These are phyloP conservation scores for Drosophila nebulosa DNA, from an alignment of 1,140 invertebrate species.

Conservation along the genomic window DNA sequence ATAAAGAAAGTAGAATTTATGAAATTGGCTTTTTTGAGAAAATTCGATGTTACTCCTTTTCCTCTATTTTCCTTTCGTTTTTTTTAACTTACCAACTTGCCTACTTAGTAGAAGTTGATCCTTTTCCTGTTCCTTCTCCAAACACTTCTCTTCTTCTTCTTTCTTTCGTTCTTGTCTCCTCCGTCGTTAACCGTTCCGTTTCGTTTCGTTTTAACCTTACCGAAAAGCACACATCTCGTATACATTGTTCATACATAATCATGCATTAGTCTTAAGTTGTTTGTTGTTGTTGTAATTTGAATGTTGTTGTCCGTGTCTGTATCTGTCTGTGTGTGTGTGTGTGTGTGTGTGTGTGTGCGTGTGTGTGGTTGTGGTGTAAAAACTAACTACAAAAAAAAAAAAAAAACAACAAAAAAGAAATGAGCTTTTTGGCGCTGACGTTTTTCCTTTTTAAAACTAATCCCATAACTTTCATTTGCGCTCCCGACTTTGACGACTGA, in stretches of 20 bases:
- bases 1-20: slow-evolving; percentile 21
- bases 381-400: slow-evolving; percentile 48
- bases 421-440: slow-evolving; percentile 30
- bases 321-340: slow-evolving; percentile 27
- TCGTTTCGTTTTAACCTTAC: not conserved
- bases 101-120: slow-evolving; percentile 24
- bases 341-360: slow-evolving; percentile 29
- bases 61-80: not conserved
- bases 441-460: slow-evolving; percentile 66
- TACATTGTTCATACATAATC: slow-evolving; percentile 74
- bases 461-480: slow-evolving; percentile 68
- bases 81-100: slow-evolving; percentile 11
- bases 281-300: slow-evolving; percentile 36
- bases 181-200: not conserved
- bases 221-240: slow-evolving; percentile 47
- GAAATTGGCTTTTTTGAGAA: slow-evolving; percentile 32
- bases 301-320: slow-evolving; percentile 21
- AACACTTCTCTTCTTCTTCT: not conserved
- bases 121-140: slow-evolving; percentile 7
- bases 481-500: slow-evolving; percentile 71
- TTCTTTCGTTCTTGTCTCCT: not conserved
- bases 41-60: not conserved
- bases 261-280: slow-evolving; percentile 71
- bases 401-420: too few species aligned
- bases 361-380: slow-evolving; percentile 49